These are phyloP conservation scores for Lepidothrix coronata DNA, from an alignment of 2,113 vertebrate genomes.

Conservation along the genomic window DNA sequence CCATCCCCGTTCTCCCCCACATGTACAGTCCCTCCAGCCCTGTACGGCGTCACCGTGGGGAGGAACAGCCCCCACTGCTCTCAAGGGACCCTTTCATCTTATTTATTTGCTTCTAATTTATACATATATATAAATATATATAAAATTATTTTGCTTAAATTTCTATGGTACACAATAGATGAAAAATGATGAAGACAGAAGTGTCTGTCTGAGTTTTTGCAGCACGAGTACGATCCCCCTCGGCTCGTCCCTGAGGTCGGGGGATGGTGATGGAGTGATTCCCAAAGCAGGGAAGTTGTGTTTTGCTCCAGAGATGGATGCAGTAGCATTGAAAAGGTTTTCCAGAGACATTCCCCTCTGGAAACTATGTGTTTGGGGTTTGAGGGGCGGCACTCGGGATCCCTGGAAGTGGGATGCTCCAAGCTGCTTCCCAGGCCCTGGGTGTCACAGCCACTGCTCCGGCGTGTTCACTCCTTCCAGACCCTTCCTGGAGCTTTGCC, in stretches of 20 bases:
- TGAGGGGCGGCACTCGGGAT: rapidly evolving
- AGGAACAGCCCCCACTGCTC: not conserved
- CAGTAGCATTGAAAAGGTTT: not conserved
- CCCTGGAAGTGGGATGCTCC: not conserved
- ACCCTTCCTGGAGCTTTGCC: not conserved
- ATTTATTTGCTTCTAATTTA: constrained; percentile 73
- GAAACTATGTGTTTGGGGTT: not conserved
- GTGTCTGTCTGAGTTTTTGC: constrained; percentile 66
- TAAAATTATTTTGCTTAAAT: constrained; percentile 79
- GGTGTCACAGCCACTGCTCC: rapidly evolving
- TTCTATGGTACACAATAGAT: constrained; percentile 71
- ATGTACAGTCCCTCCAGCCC: not conserved
- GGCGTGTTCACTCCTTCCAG: rapidly evolving
- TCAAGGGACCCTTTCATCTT: constrained; percentile 30
- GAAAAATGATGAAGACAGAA: constrained; percentile 72
- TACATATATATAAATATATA: constrained; percentile 66
- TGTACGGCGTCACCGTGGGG: not conserved
- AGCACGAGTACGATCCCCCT: not conserved
- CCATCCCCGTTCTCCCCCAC: not conserved
- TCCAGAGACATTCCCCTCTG: not conserved
- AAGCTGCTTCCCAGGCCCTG: not conserved
- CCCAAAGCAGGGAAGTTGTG: not conserved
- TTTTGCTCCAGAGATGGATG: not conserved
- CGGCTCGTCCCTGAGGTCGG: not conserved
- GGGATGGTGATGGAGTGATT: not conserved